Percentiles rank a stretch among this genome's conserved stretches.
These are phyloP conservation scores for Heloderma charlesbogerti DNA, from an alignment of 2,113 vertebrate genomes.

Conservation along the genomic window DNA sequence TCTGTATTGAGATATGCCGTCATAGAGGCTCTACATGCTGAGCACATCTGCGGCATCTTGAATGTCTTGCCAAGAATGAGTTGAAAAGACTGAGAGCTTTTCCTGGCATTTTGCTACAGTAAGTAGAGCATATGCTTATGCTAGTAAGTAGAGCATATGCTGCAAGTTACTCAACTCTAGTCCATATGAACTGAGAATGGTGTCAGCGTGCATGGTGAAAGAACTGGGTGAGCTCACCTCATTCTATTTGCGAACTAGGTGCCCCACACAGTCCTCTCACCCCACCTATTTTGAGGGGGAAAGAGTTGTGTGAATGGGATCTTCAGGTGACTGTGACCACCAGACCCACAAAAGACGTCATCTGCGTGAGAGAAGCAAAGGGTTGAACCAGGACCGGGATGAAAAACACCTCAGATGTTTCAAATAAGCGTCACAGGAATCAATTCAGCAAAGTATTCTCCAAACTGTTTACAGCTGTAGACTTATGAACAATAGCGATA, in stretches of 20 bases:
- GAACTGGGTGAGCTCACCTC: not conserved
- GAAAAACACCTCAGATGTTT: not conserved
- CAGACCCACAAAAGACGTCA: no score
- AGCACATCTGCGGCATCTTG: not conserved
- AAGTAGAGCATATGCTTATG: not conserved
- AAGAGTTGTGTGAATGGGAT: no score
- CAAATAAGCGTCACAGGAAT: not conserved
- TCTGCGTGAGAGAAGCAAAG: not conserved
- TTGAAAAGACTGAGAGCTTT: not conserved
- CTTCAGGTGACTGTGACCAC: not conserved
- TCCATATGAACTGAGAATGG: not conserved
- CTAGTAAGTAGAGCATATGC: no score
- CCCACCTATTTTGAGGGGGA: not conserved
- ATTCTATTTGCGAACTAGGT: not conserved
- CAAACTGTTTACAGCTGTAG: constrained; percentile 1
- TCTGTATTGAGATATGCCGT: no score
- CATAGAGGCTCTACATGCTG: not conserved
- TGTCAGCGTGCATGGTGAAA: no score
- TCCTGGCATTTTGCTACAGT: not conserved
- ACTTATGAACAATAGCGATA: not conserved
- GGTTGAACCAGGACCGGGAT: not conserved
- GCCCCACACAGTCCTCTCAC: not conserved
- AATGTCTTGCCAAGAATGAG: not conserved
- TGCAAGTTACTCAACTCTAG: not conserved
- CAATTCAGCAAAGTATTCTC: not conserved